A percentile compares a stretch with the other conserved stretches of the same genome.
Evolutionary conservation across 2,888 invertebrate genomes (phyloP).

Genomic region (Laspeyria flexula): DNA sequence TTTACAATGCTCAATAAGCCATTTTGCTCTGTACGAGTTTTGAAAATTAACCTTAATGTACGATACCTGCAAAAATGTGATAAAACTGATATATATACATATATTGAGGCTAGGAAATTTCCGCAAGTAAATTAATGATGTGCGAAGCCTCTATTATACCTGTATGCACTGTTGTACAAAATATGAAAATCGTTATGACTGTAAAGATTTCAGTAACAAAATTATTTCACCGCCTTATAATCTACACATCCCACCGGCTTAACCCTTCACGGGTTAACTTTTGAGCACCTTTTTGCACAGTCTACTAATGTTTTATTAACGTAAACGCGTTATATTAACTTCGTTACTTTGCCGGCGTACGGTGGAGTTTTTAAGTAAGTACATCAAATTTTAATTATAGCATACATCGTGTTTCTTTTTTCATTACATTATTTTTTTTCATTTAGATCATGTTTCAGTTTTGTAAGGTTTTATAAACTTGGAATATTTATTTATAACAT

Average conservation of each 20-base stretch:
- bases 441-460: slow-evolving; percentile 6
- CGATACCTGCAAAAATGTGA: too few species aligned
- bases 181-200: not conserved
- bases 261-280: slow-evolving; percentile 50
- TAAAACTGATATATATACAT: too few species aligned
- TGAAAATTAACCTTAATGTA: too few species aligned
- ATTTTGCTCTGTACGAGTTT: too few species aligned
- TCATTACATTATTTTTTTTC: not conserved
- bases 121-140: too few species aligned
- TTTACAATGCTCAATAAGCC: not conserved
- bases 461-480: not conserved
- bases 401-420: slow-evolving; percentile 7
- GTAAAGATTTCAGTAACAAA: slow-evolving; percentile 29
- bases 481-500: too few species aligned
- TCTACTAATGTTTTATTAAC: slow-evolving; percentile 69
- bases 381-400: slow-evolving; percentile 56
- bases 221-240: slow-evolving; percentile 43
- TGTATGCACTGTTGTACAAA: too few species aligned
- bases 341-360: slow-evolving; percentile 51
- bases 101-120: too few species aligned
- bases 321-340: slow-evolving; percentile 65
- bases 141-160: too few species aligned
- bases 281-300: slow-evolving; percentile 52
- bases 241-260: slow-evolving; percentile 49
- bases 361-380: slow-evolving; percentile 54